Base-by-base conservation (phyloP, 2,797 vertebrate species). In the Mormyrops attenuatus region DNA sequence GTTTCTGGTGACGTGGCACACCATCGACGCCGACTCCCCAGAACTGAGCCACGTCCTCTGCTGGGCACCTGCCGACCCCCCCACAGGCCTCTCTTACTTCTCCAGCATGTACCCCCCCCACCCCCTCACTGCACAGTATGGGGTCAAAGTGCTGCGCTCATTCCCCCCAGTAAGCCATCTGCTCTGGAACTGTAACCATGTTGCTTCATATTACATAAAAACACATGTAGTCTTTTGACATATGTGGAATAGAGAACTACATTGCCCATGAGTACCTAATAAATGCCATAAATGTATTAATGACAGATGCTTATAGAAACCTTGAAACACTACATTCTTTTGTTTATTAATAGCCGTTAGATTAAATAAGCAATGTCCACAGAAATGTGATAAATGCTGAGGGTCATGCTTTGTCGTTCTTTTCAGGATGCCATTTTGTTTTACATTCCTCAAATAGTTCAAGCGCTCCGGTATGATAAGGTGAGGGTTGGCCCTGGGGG, bases 391-490 rank as follows among this genome's bases (percentile, higher is more conserved):
- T 38, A 84, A 84, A 49, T 38, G 34, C 17, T 26, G 44, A 11
- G 44, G n/a, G 41, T 55, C 47, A 34, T 34, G 60, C 34, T 6
- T 15, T 66, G 47, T 38, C 26, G 38, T 60, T 50, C 69, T 94
- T 92, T 90, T 53, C 93, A 99, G 98, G 98, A 99, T 85, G 97
- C 98, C 88, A 99, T 99, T 95, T 96, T 99, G 92, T 99, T 99
- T 95, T 99, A 99, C 95, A 99, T 99, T 93, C 98, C 98, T 88
- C 98, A 99, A 93, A 99, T 99, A 41, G 98, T 99, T 84, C 98
- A 99, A 93, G 98, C 98, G 0, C 97, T 99, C 92, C 96, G 98
- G 1, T 99, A 98, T 1, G 98, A 99, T 93, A 99, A 99, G 97
- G 98, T 99, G 90, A 95, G 96, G 44, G 41, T 49, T 49, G 38